Percentiles rank a stretch among this genome's conserved stretches.
Conservation (phyloP, 2,888 invertebrate species). For the Periphyllus acericola region DNA sequence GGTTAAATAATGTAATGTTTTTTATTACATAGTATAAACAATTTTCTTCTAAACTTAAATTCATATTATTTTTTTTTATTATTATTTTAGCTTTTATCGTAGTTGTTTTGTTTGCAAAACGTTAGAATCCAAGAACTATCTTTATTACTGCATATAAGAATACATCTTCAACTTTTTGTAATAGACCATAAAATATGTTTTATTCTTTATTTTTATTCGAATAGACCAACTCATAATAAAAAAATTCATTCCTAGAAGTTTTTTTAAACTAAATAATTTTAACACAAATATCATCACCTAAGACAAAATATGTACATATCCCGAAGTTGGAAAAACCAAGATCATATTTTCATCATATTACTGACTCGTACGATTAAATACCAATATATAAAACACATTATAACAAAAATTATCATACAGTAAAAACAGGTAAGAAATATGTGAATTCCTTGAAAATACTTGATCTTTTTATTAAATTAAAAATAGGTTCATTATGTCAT, state of each 20-base stretch:
- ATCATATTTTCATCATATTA: background rate
- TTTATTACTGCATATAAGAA: constrained; percentile 33
- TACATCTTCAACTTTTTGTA: constrained; percentile 46
- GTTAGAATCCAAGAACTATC: constrained; percentile 25
- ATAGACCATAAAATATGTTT: constrained; percentile 30
- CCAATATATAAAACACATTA: background rate
- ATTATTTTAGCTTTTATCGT: constrained; percentile 44
- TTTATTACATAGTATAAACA: constrained; percentile 6
- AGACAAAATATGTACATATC: background rate
- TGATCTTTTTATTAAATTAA: too few species aligned
- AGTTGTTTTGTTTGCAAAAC: constrained; percentile 38
- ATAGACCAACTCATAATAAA: background rate
- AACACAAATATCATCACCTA: background rate
- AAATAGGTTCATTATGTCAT: too few species aligned
- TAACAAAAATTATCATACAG: background rate
- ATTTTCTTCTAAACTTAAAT: constrained; percentile 20
- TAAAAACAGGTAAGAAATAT: background rate
- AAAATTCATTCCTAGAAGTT: constrained; percentile 21
- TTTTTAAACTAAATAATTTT: constrained; percentile 26
- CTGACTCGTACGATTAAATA: background rate
- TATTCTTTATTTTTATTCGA: constrained; percentile 9
- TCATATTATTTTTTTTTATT: constrained; percentile 24
- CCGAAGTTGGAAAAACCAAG: background rate
- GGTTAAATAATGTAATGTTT: constrained; percentile 20
- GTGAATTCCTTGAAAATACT: too few species aligned